Conservation (phyloP, 2,888 invertebrate genomes). For the Polymixis flavicincta region DNA sequence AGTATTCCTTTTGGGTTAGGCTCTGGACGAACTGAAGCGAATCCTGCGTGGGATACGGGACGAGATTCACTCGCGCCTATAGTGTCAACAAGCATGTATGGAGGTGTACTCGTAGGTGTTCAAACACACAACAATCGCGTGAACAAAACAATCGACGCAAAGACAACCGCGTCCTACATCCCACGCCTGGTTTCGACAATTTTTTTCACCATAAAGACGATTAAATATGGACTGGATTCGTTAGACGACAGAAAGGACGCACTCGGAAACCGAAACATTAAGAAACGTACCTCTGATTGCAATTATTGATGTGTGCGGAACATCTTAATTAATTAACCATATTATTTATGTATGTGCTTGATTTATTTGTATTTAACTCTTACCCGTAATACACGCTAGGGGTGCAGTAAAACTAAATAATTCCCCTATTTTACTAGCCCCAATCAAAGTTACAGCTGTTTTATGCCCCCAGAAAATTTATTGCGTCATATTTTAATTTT, state of each 20-base stretch:
- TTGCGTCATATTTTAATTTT: conserved; percentile 51
- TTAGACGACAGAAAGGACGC: not conserved
- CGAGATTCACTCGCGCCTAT: not conserved
- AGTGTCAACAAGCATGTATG: not conserved
- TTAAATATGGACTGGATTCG: not conserved
- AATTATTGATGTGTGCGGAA: not conserved
- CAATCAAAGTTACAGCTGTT: conserved; percentile 49
- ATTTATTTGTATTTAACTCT: conserved; percentile 45
- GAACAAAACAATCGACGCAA: too few relatives aligned
- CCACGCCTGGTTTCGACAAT: too few relatives aligned
- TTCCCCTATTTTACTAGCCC: conserved; percentile 34
- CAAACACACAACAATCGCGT: not conserved
- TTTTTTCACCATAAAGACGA: not conserved
- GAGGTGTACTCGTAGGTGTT: too few relatives aligned
- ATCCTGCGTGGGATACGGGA: not conserved
- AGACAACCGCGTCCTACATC: too few relatives aligned
- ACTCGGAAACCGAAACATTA: not conserved
- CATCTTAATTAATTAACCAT: not conserved
- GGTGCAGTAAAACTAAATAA: conserved; percentile 49
- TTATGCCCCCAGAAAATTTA: conserved; percentile 43
- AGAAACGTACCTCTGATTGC: not conserved
- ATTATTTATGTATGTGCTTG: conserved; percentile 11
- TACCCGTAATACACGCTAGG: conserved; percentile 36
- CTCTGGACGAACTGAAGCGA: not conserved
- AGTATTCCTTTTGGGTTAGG: not conserved